A percentile compares a stretch with the other conserved stretches of the same genome.
Conservation (phyloP, 2,888 invertebrate species). For the Clunio marinus region DNA sequence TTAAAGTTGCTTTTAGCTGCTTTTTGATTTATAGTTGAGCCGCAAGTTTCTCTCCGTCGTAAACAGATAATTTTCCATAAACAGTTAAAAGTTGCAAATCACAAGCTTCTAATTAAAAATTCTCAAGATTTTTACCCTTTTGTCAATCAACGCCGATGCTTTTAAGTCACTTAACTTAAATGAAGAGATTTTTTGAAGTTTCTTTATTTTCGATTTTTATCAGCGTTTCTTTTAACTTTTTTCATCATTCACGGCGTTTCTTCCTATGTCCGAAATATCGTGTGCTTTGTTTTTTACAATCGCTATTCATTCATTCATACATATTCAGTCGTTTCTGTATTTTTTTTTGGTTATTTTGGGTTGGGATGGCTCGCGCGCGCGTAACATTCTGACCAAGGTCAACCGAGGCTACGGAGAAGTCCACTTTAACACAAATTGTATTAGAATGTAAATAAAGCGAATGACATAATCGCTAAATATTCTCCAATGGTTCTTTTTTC, state of each 20-base stretch:
- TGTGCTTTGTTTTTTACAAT: no score
- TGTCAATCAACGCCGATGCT: background rate
- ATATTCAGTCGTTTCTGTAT: no score
- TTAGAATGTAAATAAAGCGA: slow-evolving; percentile 26
- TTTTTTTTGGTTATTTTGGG: no score
- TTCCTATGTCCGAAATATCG: no score
- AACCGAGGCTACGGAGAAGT: background rate
- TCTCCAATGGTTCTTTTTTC: background rate
- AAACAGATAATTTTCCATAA: no score
- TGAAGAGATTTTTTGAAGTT: background rate
- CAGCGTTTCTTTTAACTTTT: no score
- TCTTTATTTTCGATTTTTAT: background rate
- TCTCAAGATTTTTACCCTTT: background rate
- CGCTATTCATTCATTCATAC: no score
- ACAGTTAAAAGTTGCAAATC: background rate
- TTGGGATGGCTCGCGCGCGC: background rate
- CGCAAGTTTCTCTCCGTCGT: no score
- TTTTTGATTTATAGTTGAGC: no score
- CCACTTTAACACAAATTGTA: background rate
- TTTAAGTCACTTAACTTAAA: background rate
- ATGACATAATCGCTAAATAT: slow-evolving; percentile 34
- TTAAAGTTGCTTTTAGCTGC: no score
- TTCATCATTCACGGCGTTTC: no score
- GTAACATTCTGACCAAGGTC: slow-evolving; percentile 20
- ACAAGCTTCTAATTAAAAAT: background rate